Conservation (phyloP, 2,888 invertebrate genomes). For the Melitaea athalia region DNA sequence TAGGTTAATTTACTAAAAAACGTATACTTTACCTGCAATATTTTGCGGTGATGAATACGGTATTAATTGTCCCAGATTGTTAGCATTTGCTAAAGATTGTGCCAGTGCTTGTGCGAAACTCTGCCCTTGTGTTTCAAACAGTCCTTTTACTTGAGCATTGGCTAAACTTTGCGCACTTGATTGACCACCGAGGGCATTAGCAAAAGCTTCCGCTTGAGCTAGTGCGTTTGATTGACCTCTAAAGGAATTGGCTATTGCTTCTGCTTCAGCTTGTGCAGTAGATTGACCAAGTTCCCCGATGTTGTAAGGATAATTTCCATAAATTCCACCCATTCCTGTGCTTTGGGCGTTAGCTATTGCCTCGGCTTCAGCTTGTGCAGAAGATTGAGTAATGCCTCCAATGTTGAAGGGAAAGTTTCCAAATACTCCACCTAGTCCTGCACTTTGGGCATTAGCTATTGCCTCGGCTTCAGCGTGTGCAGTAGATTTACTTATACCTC, state of each 20-base stretch:
- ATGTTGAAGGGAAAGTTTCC: slow-evolving; percentile 3
- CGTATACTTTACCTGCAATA: neutral
- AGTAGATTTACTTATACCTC: neutral
- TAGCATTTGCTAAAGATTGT: slow-evolving; percentile 21
- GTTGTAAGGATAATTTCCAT: neutral
- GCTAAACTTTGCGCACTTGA: slow-evolving; percentile 16
- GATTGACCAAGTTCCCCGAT: neutral
- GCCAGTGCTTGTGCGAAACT: slow-evolving; percentile 26
- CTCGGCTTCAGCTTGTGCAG: slow-evolving; percentile 15
- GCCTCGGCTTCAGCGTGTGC: neutral
- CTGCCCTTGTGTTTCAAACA: slow-evolving; percentile 31
- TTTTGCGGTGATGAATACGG: slow-evolving; percentile 15
- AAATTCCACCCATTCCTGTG: neutral
- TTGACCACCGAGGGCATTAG: slow-evolving; percentile 19
- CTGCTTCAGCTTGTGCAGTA: neutral
- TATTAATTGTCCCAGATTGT: slow-evolving; percentile 16
- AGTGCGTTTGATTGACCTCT: slow-evolving; percentile 20
- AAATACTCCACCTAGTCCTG: neutral
- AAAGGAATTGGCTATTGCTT: neutral
- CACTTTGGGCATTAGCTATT: neutral
- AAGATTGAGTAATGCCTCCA: neutral
- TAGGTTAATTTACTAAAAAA: no score
- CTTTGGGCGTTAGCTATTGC: slow-evolving; percentile 8
- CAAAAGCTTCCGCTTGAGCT: slow-evolving; percentile 35
- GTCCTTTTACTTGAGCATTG: slow-evolving; percentile 29